Evolutionary conservation across 2,797 vertebrate species (phyloP), one percentile per base, ranked within the genome.

Genomic region (Hozukius guyotensis): DNA sequence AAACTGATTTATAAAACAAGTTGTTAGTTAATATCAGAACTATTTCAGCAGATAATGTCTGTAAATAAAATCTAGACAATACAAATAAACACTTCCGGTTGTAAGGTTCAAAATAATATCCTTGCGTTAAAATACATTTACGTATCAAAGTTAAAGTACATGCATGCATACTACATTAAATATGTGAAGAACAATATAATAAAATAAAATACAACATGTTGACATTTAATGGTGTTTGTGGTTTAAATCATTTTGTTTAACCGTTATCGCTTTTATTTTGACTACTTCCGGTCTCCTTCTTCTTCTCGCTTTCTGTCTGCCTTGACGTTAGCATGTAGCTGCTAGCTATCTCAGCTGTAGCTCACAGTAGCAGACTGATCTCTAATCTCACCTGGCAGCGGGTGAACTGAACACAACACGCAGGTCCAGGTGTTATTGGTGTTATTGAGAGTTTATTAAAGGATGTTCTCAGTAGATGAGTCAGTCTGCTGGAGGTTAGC

Each of bases 311-410:
- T 9, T 2, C 12, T 8, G 4, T 25, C 6, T 4, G 46, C 0
- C 60, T 65, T 71, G 29, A 59, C 13, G 14, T 18, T 42, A 25
- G 74, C 25, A 46, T 46, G 31, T 4, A 5, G 55, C 7, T 31
- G 29, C 52, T 46, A 14, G 22, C 2, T 31, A n/a, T 64, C 57
- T 32, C 12, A 63, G 61, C 46, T 56, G 16, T 8, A 77, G 18
- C 9, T 8, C 8, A 24, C 6, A 16, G 10, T 16, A 56, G 31
- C 3, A 16, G 4, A 8, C 55, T 2, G 6, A 5, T 24, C 32
- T 34, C 32, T 34, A 25, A 7, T 25, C 88, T 90, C 25, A 96
- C 96, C 92, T 95, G 94, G 57, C 86, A 87, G 38, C 95, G 94
- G 2, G 64, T 27, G 6, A 68, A 59, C 65, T 92, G 86, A 1